Conservation (phyloP, 2,113 vertebrate genomes). For the Pterocles gutturalis region DNA sequence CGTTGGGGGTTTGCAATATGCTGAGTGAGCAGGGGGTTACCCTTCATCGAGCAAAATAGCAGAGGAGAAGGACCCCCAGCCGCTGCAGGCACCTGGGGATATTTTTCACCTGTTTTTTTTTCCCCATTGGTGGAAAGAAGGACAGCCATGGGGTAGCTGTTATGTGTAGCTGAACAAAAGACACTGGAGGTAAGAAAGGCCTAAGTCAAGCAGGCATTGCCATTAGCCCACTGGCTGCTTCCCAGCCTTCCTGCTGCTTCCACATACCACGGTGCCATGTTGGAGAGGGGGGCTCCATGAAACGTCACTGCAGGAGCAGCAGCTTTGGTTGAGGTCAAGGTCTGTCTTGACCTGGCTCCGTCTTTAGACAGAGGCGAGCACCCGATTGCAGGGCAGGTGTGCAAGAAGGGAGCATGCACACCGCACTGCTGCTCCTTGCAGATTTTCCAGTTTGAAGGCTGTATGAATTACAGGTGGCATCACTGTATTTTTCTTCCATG, state of each 20-base stretch:
- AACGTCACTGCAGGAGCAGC: neutral
- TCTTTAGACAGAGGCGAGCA: rapidly evolving
- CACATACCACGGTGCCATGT: rapidly evolving
- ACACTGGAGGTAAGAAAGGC: neutral
- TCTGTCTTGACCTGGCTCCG: neutral
- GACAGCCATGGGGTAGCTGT: neutral
- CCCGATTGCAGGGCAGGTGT: neutral
- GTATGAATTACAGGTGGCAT: neutral
- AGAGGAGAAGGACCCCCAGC: neutral
- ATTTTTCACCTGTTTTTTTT: neutral
- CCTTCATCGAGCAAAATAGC: neutral
- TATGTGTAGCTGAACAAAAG: neutral
- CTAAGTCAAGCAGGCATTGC: neutral
- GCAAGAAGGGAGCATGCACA: neutral
- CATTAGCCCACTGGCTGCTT: neutral
- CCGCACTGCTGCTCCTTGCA: neutral
- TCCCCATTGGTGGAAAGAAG: neutral
- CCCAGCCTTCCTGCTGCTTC: neutral
- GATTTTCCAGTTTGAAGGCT: neutral
- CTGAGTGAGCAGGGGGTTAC: neutral
- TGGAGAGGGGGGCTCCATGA: rapidly evolving
- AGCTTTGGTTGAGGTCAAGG: neutral
- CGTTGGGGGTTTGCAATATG: rapidly evolving
- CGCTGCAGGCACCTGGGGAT: neutral
- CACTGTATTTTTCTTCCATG: rapidly evolving